Percentiles rank a stretch among this genome's conserved stretches.
Conservation (phyloP, 2,113 vertebrate species). For the Ceuthmochares aereus region DNA sequence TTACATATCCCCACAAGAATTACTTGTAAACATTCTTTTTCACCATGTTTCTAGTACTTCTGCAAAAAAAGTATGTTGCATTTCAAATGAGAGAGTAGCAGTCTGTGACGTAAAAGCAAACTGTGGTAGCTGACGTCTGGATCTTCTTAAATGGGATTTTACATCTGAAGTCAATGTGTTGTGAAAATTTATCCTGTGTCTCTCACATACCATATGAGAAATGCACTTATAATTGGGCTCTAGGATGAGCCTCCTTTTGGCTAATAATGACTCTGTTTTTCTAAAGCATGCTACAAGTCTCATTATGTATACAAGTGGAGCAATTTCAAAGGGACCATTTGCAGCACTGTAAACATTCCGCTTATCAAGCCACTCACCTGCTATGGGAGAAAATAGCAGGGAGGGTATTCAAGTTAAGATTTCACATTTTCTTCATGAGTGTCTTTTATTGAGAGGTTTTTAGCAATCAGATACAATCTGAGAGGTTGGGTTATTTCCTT, state of each 20-base stretch:
- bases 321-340: slow-evolving; percentile 3
- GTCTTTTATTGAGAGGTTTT: not conserved
- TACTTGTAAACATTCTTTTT: not conserved
- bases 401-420: not conserved
- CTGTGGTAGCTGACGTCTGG: not conserved
- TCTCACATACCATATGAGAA: not conserved
- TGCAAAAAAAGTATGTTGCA: not conserved
- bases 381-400: not conserved
- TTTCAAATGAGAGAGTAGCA: not conserved
- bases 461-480: not conserved
- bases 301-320: not conserved
- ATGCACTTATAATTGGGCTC: not conserved
- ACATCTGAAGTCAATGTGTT: not conserved
- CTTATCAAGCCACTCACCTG: slow-evolving; percentile 20
- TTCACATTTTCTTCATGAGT: not conserved
- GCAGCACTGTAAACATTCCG: not conserved
- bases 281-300: not conserved
- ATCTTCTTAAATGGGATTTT: not conserved
- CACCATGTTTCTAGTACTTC: not conserved
- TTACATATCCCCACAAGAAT: not conserved
- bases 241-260: not conserved
- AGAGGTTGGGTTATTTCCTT: not conserved
- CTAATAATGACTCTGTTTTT: not conserved
- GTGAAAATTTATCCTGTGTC: not conserved
- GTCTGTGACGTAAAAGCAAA: not conserved